Conservation (phyloP, 2,888 invertebrate genomes). For the Linyphia triangularis region DNA sequence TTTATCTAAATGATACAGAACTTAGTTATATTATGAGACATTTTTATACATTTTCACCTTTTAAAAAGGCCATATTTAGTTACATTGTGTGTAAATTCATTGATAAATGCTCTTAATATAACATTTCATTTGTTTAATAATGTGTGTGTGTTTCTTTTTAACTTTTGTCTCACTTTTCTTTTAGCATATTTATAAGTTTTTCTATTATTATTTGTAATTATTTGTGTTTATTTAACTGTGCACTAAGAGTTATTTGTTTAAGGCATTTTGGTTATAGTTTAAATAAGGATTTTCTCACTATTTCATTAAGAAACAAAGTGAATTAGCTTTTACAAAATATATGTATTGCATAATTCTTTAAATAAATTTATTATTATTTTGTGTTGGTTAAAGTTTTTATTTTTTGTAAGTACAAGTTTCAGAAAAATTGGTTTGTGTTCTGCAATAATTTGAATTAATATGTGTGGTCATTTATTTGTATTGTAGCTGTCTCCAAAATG, state of each 20-base stretch:
- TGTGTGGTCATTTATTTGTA: too few relatives aligned
- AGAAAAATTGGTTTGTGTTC: too few relatives aligned
- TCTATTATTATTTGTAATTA: not conserved
- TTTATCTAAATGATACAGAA: not conserved
- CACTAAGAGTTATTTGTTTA: not conserved
- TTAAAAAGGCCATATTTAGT: conserved; percentile 2
- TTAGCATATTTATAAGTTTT: not conserved
- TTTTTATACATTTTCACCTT: not conserved
- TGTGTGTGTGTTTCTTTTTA: not conserved
- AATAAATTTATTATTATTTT: too few relatives aligned
- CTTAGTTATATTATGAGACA: not conserved
- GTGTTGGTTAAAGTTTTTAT: too few relatives aligned
- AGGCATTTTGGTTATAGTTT: too few relatives aligned
- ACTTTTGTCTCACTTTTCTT: not conserved
- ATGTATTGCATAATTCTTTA: too few relatives aligned
- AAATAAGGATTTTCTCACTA: too few relatives aligned
- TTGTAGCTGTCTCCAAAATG: too few relatives aligned
- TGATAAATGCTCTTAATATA: not conserved
- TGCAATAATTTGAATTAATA: too few relatives aligned
- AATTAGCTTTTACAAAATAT: too few relatives aligned
- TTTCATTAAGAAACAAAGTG: too few relatives aligned
- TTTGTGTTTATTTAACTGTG: not conserved
- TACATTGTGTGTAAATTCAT: conserved; percentile 48
- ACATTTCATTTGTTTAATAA: not conserved
- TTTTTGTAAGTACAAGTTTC: too few relatives aligned